Evolutionary conservation across 2,888 invertebrate species (phyloP), one percentile per base, ranked within the genome.

Genomic region (Hoplodrina blanda): DNA sequence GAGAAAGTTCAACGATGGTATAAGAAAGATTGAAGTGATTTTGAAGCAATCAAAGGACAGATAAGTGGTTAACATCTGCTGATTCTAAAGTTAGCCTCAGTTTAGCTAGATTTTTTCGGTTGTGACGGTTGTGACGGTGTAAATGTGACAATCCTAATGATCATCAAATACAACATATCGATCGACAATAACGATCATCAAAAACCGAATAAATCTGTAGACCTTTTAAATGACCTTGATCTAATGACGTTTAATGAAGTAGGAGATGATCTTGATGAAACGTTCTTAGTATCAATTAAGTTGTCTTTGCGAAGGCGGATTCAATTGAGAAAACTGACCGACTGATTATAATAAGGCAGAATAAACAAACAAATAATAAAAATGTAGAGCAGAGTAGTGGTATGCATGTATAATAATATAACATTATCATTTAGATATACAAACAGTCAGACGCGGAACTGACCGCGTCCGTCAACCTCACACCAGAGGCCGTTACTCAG

Each of bases 391-490:
- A 52, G 25, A 56, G 44, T 54, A 62, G 54, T 59, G 0, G 33
- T 62, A 60, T 60, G 59, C n/a, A 53, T 53, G 41, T 55, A 44
- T 25, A 46, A 41, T 41, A 41, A 17, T 17, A 62, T 46, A 11
- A 66, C 17, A 63, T 60, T 55, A 60, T 73, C 56, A 64, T 59
- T 54, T 46, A 68, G 30, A 65, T 69, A 69, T 17, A 66, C 25
- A 54, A 52, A 62, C 59, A 73, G 56, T 10, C 20, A 4, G 50
- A 80, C 64, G 62, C 66, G 82, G 81, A 82, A 80, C 68, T 4
- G 54, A n/a, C 19, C 7, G 52, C 62, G 70, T 73, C 55, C 77
- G 80, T 71, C 80, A 80, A 75, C 77, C 80, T 82, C 75, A 77
- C 73, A 69, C 37, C 61, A 44, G 55, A 80, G 72, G 70, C 62